Evolutionary conservation across 2,888 invertebrate genomes (phyloP).

Genomic region (Cremastinae sp.): DNA sequence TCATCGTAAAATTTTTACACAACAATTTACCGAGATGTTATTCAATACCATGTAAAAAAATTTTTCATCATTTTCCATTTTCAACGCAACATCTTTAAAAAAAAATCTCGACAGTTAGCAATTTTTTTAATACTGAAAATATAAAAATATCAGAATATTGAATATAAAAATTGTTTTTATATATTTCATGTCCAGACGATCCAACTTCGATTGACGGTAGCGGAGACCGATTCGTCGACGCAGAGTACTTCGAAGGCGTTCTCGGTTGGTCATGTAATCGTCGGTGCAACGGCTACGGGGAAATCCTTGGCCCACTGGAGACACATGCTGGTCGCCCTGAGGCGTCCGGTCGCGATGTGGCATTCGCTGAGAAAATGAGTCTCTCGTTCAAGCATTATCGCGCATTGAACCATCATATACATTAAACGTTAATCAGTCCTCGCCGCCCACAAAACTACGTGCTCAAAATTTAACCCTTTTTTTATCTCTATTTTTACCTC

Average conservation of each 20-base stretch:
- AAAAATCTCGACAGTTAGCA: not conserved
- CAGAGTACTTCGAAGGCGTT: slow-evolving; percentile 81
- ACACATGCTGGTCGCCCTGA: slow-evolving; percentile 90
- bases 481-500: slow-evolving; percentile 6
- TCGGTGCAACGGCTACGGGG: slow-evolving; percentile 88
- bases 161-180: not conserved
- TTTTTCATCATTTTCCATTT: not conserved
- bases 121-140: not conserved
- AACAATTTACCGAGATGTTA: no score
- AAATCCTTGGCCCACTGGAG: slow-evolving; percentile 90
- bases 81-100: no score
- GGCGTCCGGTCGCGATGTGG: slow-evolving; percentile 93
- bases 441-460: slow-evolving; percentile 55
- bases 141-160: not conserved
- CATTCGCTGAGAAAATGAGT: slow-evolving; percentile 85
- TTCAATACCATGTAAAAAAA: no score
- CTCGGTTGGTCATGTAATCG: slow-evolving; percentile 90
- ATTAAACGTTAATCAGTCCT: slow-evolving; percentile 44
- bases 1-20: no score
- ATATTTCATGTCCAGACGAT: slow-evolving; percentile 83
- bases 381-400: slow-evolving; percentile 28
- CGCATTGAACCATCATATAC: slow-evolving; percentile 13
- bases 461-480: slow-evolving; percentile 45
- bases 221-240: slow-evolving; percentile 80
- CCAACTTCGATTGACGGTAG: slow-evolving; percentile 87